These are phyloP conservation scores for Nycticryphes semicollaris DNA, from an alignment of 2,113 vertebrate genomes.

Conservation along the genomic window DNA sequence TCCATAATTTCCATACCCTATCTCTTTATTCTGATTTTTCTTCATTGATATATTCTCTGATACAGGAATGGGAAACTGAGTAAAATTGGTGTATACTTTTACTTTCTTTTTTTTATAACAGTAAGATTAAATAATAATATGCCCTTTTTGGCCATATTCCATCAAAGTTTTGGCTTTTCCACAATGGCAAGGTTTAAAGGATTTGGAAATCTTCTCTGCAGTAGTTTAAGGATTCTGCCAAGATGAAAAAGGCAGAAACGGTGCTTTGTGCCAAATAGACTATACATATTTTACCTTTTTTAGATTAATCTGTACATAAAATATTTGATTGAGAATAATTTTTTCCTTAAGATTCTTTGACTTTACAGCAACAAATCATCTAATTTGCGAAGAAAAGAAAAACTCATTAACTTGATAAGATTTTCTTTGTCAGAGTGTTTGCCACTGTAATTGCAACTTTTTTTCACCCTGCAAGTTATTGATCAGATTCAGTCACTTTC, in stretches of 20 bases:
- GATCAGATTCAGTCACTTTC: not conserved
- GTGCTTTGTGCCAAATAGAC: not conserved
- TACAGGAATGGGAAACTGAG: not conserved
- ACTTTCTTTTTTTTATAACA: not conserved
- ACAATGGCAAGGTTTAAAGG: not conserved
- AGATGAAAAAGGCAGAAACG: not conserved
- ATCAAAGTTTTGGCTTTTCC: not conserved
- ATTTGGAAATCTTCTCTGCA: not conserved
- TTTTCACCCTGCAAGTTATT: not conserved
- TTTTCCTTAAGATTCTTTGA: not conserved
- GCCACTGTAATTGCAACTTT: not conserved
- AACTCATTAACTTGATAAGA: not conserved
- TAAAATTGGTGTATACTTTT: rapidly evolving
- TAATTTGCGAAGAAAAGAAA: not conserved
- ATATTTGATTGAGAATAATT: not conserved
- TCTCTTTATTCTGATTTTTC: not conserved
- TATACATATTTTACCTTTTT: not conserved
- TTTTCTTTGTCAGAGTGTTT: not conserved
- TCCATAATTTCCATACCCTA: not conserved
- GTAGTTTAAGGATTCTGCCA: not conserved
- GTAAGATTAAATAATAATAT: not conserved
- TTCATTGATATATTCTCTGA: not conserved
- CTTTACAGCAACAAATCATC: not conserved
- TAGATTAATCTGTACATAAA: not conserved
- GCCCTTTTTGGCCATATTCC: not conserved